phyloP scores from a whole-genome alignment of 2,888 invertebrate species.

The Cephonodes hylas region DNA sequence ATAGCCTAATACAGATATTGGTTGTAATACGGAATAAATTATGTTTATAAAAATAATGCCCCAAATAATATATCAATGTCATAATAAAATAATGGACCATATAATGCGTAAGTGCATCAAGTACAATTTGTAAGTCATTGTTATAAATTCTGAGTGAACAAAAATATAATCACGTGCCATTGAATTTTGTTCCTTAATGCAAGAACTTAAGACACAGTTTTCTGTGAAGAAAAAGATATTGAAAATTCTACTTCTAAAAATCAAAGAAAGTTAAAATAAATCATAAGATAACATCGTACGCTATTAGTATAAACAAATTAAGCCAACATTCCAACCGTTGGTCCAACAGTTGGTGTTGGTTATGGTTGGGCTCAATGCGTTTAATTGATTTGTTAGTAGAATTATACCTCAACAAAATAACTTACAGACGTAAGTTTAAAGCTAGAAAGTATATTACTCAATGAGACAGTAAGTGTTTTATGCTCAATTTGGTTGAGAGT shows the following conservation, averaged over 20 bases:
- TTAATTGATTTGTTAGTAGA: not conserved
- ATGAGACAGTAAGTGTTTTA: not conserved
- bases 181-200: not conserved
- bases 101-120: slow-evolving; percentile 19
- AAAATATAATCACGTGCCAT: not conserved
- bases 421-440: not conserved
- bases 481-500: not conserved
- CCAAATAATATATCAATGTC: not conserved
- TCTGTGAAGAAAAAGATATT: not conserved
- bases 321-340: not conserved
- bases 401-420: not conserved
- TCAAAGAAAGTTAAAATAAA: not conserved
- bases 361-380: not conserved
- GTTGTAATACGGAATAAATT: not conserved
- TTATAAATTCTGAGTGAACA: not conserved
- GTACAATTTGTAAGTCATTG: not conserved
- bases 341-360: not conserved
- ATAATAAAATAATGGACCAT: slow-evolving; percentile 19
- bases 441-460: not conserved
- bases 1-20: not conserved
- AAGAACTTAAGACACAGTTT: not conserved
- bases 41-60: not conserved
- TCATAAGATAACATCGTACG: not conserved
- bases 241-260: not conserved
- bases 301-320: not conserved